phyloP scores from a whole-genome alignment of 2,797 vertebrate genomes.

The Esox masquinongy region DNA sequence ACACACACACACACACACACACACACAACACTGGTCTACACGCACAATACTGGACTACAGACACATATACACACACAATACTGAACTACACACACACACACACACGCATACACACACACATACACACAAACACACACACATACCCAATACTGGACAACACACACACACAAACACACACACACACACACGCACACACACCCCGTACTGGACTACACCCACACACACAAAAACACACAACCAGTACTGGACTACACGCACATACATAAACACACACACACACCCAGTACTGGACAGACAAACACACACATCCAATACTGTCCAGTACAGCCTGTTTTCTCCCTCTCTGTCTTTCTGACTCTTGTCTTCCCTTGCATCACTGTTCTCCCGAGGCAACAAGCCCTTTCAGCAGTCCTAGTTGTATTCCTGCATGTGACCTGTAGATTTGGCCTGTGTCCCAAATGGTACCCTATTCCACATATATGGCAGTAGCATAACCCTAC shows the following conservation, averaged over 20 bases:
- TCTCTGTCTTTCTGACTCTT: constrained; percentile 51
- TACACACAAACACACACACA: neutral
- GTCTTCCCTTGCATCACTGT: constrained; percentile 65
- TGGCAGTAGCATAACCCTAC: neutral
- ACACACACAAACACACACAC: neutral
- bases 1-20: neutral
- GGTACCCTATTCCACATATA: neutral
- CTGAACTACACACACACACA: neutral
- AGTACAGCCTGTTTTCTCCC: neutral
- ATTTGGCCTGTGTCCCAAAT: constrained; percentile 62
- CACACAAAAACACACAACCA: no score
- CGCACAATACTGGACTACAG: constrained; percentile 8
- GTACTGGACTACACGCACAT: no score
- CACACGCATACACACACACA: no score
- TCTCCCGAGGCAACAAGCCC: constrained; percentile 59
- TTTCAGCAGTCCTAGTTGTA: constrained; percentile 68
- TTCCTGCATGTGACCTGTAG: constrained; percentile 66
- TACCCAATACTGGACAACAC: no score
- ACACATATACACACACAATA: constrained; percentile 15
- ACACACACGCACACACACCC: no score
- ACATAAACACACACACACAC: no score
- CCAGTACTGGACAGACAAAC: neutral
- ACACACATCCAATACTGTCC: neutral
- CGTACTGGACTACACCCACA: no score
- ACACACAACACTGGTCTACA: neutral